A percentile compares a stretch with the other conserved stretches of the same genome.
These are phyloP conservation scores for Odontamblyopus rebecca DNA, from an alignment of 2,797 vertebrate genomes.

Conservation along the genomic window DNA sequence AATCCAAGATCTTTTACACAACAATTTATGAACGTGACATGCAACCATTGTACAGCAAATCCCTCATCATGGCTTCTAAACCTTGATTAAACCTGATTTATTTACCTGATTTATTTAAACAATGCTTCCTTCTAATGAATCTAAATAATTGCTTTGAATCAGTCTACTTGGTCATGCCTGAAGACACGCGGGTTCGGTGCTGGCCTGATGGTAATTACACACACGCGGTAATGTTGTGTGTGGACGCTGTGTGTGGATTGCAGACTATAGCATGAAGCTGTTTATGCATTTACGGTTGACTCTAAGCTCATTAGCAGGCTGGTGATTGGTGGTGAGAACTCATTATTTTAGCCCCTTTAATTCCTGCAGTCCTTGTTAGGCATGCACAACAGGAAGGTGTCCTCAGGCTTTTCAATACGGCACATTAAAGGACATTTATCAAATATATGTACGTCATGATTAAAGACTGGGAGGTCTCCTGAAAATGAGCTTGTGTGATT, in stretches of 20 bases:
- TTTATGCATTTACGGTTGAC: constrained; percentile 57
- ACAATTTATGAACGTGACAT: not conserved
- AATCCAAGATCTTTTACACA: not conserved
- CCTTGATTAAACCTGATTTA: constrained; percentile 43
- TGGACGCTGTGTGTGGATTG: constrained; percentile 54
- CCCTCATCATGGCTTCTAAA: constrained; percentile 16
- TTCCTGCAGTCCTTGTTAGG: constrained; percentile 46
- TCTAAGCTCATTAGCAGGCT: constrained; percentile 63
- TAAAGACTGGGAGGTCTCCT: not conserved
- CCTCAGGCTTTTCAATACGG: constrained; percentile 35
- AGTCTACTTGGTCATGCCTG: constrained; percentile 18
- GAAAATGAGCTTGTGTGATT: constrained; percentile 32
- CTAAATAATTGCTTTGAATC: constrained; percentile 21
- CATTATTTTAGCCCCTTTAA: constrained; percentile 61
- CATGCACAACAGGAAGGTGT: constrained; percentile 34
- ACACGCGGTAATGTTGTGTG: constrained; percentile 41
- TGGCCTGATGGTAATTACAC: constrained; percentile 53
- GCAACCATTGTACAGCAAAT: constrained; percentile 3
- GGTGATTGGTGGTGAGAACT: constrained; percentile 55
- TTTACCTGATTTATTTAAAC: constrained; percentile 28
- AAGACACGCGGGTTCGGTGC: constrained; percentile 29
- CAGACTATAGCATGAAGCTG: constrained; percentile 39
- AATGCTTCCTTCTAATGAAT: constrained; percentile 1
- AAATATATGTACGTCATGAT: constrained; percentile 37
- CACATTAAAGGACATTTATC: constrained; percentile 43